Evolutionary conservation across 2,113 vertebrate genomes (phyloP), one percentile per base, ranked within the genome.

Genomic region (Micronycteris hirsuta): DNA sequence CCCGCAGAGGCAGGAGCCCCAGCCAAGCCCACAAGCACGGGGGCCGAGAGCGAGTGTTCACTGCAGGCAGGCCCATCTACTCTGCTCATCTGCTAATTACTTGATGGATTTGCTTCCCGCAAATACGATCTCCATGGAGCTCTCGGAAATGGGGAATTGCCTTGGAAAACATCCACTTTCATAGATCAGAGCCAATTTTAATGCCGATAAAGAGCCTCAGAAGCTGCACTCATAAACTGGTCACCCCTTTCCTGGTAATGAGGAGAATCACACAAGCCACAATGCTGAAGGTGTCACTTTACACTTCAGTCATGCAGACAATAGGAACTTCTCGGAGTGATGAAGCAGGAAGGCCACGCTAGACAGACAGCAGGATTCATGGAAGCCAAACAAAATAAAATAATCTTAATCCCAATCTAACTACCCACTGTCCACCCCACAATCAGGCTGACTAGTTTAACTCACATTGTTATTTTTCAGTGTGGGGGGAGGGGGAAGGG

Each of bases 171-270:
- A 33, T 54, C 71, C 61, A 92, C 87, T 86, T 77, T 76, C 77
- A 81, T 0, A 88, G 56, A 86, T 58, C 38, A 65, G 22, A 76
- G 85, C 13, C 81, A 87, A 88, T 26, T 80, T 65, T 26, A 91
- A 93, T 82, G 71, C 36, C 67, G 82, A 73, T 43, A 93, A 87
- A 77, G 78, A 89, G 80, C 71, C 88, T 83, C 52, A 94, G 84
- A 91, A 88, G 58, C 73, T 68, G 76, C 83, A 26, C 81, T 95
- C 82, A 86, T 63, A 85, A 89, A 65, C 13, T 5, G 10, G 33
- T 12, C 47, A 28, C 26, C 81, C 7, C 31, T 91, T 70, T 52
- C 82, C 49, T 45, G 31, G 82, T 74, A 81, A 88, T 67, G 19
- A 95, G 58, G 19, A 90, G 78, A 84, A 38, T 88, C 31, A 73